Evolutionary conservation across 2,113 vertebrate species (phyloP), one percentile per base, ranked within the genome.

Genomic region (Pedetes capensis): DNA sequence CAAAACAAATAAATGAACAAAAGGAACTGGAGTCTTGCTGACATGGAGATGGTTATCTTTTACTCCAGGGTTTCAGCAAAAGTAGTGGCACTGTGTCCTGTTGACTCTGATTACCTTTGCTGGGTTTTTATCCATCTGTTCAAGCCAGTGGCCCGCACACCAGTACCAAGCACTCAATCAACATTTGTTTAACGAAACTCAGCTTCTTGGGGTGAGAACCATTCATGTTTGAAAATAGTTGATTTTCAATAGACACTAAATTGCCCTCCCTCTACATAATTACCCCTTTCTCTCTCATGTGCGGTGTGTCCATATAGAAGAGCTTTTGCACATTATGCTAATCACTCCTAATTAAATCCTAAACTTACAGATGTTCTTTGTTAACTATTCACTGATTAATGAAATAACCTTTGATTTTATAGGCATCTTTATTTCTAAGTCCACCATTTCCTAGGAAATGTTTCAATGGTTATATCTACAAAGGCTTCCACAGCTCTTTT

Each of bases 321-420:
- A 66, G 17, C 27, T 72, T 85, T 87, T 68, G 18, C 32, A 64
- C 20, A 29, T 25, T 93, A 72, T 91, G 47, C 53, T 91, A 72
- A 82, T 83, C 22, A 68, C 29, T 25, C 27, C 49, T 87, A 93
- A 91, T 94, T 90, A 87, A 29, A 81, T 42, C 44, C 14, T 66
- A 93, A 87, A 87, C 47, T 53, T 92, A 69, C 87, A 93, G 82
- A 82, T 88, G 44, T 69, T 74, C 63, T 87, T 93, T 37, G 20
- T 83, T 96, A 94, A 72, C 14, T 39, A 51, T 71, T 81, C 71
- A 44, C 22, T 44, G 55, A 91, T 29, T 57, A 47, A 72, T 74
- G 23, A 75, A 89, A 44, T 85, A 84, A 90, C 51, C 55, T 88
- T 96, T 96, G 68, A 39, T 82, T 84, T 76, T 71, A 75, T 47